These are phyloP conservation scores for Parauchenoglanis ngamensis DNA, from an alignment of 2,797 vertebrate species.

Conservation along the genomic window DNA sequence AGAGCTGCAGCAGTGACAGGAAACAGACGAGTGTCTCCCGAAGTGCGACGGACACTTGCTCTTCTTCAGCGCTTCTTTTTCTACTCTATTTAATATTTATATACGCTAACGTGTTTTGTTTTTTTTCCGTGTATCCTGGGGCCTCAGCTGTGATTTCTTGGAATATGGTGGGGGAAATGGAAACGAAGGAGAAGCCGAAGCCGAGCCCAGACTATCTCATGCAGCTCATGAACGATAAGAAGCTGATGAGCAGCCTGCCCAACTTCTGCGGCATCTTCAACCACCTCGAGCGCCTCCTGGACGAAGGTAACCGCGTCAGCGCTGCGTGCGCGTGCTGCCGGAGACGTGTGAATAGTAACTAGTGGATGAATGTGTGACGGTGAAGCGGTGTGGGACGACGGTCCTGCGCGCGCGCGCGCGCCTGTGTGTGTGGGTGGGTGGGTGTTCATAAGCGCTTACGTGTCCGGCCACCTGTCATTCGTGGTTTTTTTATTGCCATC, in stretches of 20 bases:
- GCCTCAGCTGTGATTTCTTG: constrained; percentile 61
- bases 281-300: constrained; percentile 82
- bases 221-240: constrained; percentile 98
- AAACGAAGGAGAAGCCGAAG: constrained; percentile 97
- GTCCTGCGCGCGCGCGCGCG: not conserved
- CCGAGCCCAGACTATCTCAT: constrained; percentile 97
- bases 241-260: constrained; percentile 96
- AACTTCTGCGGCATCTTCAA: constrained; percentile 98
- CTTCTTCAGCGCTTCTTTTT: constrained; percentile 34
- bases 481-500: not conserved
- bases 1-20: constrained; percentile 40
- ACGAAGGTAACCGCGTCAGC: constrained; percentile 73
- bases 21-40: constrained; percentile 36
- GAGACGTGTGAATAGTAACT: not conserved
- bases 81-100: constrained; percentile 57
- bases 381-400: not conserved
- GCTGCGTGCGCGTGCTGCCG: not conserved
- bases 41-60: constrained; percentile 44
- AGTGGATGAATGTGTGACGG: not conserved
- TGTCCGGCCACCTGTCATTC: constrained; percentile 12
- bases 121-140: constrained; percentile 64
- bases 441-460: not conserved
- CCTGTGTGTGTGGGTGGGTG: not conserved
- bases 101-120: constrained; percentile 41
- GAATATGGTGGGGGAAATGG: constrained; percentile 87